phyloP scores from a whole-genome alignment of 2,113 vertebrate genomes.

The Forbesichthys papilliferus region DNA sequence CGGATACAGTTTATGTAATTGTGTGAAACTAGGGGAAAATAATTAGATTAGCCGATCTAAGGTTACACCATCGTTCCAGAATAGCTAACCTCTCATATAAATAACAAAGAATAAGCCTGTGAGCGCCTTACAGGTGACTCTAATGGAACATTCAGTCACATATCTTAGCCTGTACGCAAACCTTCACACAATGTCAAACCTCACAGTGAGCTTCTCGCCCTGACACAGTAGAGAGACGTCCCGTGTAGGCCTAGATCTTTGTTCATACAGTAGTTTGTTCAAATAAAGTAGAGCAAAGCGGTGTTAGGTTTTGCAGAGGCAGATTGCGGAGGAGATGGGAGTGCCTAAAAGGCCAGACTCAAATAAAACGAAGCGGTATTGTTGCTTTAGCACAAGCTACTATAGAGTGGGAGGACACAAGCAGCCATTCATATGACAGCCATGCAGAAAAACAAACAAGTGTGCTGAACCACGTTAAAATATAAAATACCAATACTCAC shows the following conservation, averaged over 20 bases:
- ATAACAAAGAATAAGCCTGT: neutral
- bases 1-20: conserved; percentile 20
- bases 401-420: conserved; percentile 6
- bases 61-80: conserved; percentile 28
- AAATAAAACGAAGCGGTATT: conserved; percentile 11
- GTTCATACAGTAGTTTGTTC: neutral
- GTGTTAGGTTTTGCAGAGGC: neutral
- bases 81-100: conserved; percentile 14
- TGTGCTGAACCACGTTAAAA: no score
- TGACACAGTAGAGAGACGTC: neutral
- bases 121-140: neutral
- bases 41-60: conserved; percentile 20
- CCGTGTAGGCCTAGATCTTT: neutral
- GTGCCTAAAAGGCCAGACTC: neutral
- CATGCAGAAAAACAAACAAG: neutral
- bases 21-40: conserved; percentile 22
- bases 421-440: neutral
- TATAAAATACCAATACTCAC: conserved; percentile 43
- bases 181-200: no score
- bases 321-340: conserved; percentile 4
- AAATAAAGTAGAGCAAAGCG: neutral
- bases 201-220: neutral
- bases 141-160: neutral
- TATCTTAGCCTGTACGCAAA: no score
- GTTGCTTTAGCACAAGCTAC: conserved; percentile 4